Evolutionary conservation across 2,797 vertebrate species (phyloP).

Genomic region (Myripristis murdjan): DNA sequence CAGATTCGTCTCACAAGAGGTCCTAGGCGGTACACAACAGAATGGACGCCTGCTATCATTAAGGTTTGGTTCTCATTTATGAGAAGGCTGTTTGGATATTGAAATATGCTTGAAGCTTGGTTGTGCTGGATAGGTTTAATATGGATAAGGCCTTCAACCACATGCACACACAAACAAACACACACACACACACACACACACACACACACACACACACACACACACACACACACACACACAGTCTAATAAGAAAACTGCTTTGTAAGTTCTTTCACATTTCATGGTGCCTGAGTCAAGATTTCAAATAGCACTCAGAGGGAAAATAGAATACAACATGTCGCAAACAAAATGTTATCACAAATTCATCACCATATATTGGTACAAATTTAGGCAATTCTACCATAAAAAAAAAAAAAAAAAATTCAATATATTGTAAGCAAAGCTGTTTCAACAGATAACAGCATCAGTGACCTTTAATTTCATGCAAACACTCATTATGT

Average conservation of each 20-base stretch:
- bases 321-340: not conserved
- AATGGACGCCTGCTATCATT: not conserved
- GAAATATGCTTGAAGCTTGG: no score
- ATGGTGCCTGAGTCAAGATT: not conserved
- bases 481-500: no score
- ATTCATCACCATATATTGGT: no score
- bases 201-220: not conserved
- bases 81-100: not conserved
- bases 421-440: no score
- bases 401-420: no score
- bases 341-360: no score
- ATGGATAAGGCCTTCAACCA: not conserved
- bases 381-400: no score
- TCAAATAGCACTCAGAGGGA: not conserved
- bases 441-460: no score
- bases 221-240: not conserved
- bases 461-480: no score
- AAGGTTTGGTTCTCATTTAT: not conserved
- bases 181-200: not conserved
- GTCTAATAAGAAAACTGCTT: not conserved
- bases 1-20: conserved; percentile 7
- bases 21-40: not conserved
- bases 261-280: not conserved
- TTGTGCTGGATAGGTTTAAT: no score
- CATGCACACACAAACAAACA: conserved; percentile 1